Evolutionary conservation across 2,113 vertebrate species (phyloP).

Genomic region (Petrocephalus microphthalmus): DNA sequence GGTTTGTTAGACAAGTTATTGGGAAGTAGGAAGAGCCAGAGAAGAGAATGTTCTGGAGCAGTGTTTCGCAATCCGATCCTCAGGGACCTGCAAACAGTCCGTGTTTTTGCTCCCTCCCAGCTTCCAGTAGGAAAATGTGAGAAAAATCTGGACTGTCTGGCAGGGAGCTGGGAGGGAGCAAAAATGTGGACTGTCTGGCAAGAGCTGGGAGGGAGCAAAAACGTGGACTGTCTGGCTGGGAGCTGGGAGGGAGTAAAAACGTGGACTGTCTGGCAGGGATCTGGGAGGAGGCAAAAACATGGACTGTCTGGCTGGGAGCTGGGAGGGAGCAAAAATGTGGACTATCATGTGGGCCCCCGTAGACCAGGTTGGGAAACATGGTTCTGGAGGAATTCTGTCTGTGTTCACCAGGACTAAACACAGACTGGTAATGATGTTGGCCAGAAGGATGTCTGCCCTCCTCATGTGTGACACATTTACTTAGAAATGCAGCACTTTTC

Average conservation of each 20-base stretch:
- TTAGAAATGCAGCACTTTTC: neutral
- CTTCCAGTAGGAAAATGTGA: neutral
- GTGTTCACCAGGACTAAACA: neutral
- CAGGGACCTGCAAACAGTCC: neutral
- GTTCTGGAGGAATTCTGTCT: neutral
- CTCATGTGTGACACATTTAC: neutral
- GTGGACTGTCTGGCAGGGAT: neutral
- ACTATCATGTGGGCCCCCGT: neutral
- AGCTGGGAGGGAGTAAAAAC: neutral
- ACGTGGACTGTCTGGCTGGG: too few species aligned
- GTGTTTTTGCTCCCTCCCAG: neutral
- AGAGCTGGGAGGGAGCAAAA: neutral
- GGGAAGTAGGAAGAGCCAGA: neutral
- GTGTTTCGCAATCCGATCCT: neutral
- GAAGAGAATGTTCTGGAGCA: neutral
- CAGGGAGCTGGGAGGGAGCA: neutral
- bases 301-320: neutral
- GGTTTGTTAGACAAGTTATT: neutral
- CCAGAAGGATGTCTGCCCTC: neutral
- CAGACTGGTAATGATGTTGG: neutral
- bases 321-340: too few species aligned
- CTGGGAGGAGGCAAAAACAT: neutral
- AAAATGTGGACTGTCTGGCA: neutral
- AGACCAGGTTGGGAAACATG: neutral
- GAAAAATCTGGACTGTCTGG: neutral